Evolutionary conservation across 2,888 invertebrate genomes (phyloP), one percentile per base, ranked within the genome.

Genomic region (Herminia tarsipennalis): DNA sequence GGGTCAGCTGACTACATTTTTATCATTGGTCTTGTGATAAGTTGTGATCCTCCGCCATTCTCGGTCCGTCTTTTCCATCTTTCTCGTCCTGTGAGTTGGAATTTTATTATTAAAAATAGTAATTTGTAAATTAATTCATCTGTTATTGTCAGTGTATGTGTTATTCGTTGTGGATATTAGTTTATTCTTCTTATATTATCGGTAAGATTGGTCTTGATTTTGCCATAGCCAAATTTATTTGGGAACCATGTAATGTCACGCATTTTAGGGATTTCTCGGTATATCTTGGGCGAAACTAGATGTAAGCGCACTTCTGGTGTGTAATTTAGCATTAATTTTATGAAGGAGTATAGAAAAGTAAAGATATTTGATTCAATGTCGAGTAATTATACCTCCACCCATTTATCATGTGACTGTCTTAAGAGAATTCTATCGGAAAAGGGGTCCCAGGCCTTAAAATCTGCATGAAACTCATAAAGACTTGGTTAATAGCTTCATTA

Each of bases 11-110:
- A 92, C 92, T 87, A 76, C 69, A 86, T 66, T 88, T 90, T 88
- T 89, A 92, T 91, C 91, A 86, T 84, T 83, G 88, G 90, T 92
- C 92, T 91, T 92, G 92, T 92, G 91, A 92, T 91, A 91, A 85
- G 87, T 90, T 86, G 85, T 84, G 76, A 73, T 80, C 68, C 84
- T 89, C 91, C 91, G 91, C 92, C 91, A 91, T 92, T 90, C 91
- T 88, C 79, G 77, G 86, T 77, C 85, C 84, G 85, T 82, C 88
- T 89, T 86, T 88, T 87, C 83, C 83, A 78, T 86, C 88, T 88
- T 83, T 86, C 80, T 81, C 76, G 85, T 83, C 87, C 76, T 75
- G 92, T 92, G 87, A 92, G 92, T 92, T 83, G 66, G 67, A 70
- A 78, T 84, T 82, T 72, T 65, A 46, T 58, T 64, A 70, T 69